Evolutionary conservation across 1,140 invertebrate species (phyloP), one percentile per base, ranked within the genome.

Genomic region (Holotrichia oblita): DNA sequence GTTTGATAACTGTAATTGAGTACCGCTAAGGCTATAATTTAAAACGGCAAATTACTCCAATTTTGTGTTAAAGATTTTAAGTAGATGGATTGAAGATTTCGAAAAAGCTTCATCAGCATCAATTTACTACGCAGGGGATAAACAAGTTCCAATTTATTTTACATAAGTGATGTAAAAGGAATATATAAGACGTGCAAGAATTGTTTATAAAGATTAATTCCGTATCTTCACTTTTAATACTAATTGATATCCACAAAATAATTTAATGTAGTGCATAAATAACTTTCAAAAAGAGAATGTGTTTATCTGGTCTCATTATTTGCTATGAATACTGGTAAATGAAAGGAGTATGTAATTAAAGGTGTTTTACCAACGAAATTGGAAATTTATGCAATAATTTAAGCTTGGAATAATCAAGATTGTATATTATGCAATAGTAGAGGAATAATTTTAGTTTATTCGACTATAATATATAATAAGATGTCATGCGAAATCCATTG

Each of bases 281-380:
- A 55, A 55, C 48, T 55, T 55, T 55, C 48, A 17, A 12, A 55
- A 17, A 55, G 9, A 55, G 48, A 55, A 17, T n/a, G 14, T 17
- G 48, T 55, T 55, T n/a, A 55, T n/a, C 17, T 55, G 17, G 14
- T 55, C 17, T n/a, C 14, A 55, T 17, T 55, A 17, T n/a, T 55
- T 55, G 17, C 17, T n/a, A n/a, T n/a, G 48, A 14, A 55, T 55
- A 12, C 48, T 17, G 14, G 17, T 55, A 55, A 55, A 55, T 55
- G 48, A 55, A 55, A 55, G 48, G 48, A 55, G 48, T n/a, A n/a
- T n/a, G n/a, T 55, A 55, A 55, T 55, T 55, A 55, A 14, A 14
- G 48, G 14, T 14, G 48, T 55, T 55, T 55, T 55, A 4, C 48
- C 48, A 17, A n/a, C 14, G 48, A 0, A n/a, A n/a, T 17, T 55